Base-by-base conservation (phyloP, 2,113 vertebrate genomes). In the Orycteropus afer region DNA sequence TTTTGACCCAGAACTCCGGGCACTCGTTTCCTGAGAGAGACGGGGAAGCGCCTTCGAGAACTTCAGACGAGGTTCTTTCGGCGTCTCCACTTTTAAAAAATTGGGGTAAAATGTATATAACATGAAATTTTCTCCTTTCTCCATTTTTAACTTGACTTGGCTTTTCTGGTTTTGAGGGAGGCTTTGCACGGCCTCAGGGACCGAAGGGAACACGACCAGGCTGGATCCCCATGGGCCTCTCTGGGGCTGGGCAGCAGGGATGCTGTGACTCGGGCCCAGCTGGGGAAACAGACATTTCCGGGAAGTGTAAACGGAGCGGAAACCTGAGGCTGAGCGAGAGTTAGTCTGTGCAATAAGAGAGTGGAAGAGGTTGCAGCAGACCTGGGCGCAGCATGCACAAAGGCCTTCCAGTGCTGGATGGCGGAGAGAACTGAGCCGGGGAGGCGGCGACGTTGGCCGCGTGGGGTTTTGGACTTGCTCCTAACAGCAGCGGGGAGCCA, bases 401-500 rank as follows among this genome's bases (percentile, higher is more conserved):
- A 45, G 37, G 67, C 81, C 61, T 47, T 51, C 53, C 11, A 51
- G 65, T 14, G 20, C n/a, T 20, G n/a, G 61, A 5, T 34, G 80
- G 34, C 15, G 0, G 5, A 23, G 76, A 47, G 76, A n/a, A 13
- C 47, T 42, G 55, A 34, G 17, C 29, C 10, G 0, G 67, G 42
- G 55, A 32, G 13, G 22, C 13, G 0, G 67, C 13, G 51, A 63
- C 1, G 2, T 1, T 14, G 73, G 90, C 85, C 9, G 0, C 18
- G 37, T 63, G 1, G 63, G 51, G 27, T 76, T 78, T 90, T 65
- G 91, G 86, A 82, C 79, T 73, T 5, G 49, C 78, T 92, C 86
- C 86, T 93, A 55, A 89, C 47, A 94, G 65, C 93, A 51, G 82
- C n/a, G 79, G 73, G 78, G 88, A 89, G 86, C 86, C 83, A 32